Conservation (phyloP, 1,140 invertebrate genomes). For the Whitmania pigra region DNA sequence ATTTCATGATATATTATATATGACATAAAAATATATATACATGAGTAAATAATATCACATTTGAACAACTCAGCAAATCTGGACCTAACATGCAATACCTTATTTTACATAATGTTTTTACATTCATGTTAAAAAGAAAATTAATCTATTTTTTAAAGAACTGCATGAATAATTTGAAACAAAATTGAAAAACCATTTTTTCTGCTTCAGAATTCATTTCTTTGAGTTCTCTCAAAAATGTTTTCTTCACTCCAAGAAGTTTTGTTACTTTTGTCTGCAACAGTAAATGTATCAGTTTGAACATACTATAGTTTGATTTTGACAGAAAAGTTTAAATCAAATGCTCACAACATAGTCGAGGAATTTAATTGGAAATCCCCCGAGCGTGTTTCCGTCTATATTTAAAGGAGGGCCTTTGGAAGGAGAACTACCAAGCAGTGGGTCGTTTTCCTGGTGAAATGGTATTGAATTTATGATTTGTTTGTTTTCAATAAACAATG, state of each 20-base stretch:
- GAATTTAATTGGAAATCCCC: constrained; percentile 70
- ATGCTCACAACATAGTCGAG: constrained; percentile 65
- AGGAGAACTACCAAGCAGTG: constrained; percentile 42
- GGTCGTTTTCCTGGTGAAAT: constrained; percentile 41
- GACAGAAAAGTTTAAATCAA: not conserved
- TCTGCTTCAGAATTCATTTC: constrained; percentile 83
- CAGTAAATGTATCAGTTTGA: constrained; percentile 18
- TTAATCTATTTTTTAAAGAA: no score
- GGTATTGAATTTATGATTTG: not conserved
- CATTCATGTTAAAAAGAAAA: not conserved
- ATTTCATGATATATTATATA: not conserved
- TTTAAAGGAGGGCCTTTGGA: constrained; percentile 36
- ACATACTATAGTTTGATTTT: not conserved
- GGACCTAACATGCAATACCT: not conserved
- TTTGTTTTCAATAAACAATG: not conserved
- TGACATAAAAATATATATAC: not conserved
- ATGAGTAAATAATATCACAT: not conserved
- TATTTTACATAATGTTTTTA: not conserved
- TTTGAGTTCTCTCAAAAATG: constrained; percentile 64
- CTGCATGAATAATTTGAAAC: not conserved
- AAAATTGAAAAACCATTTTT: constrained; percentile 44
- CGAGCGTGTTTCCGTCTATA: constrained; percentile 49
- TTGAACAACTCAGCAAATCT: not conserved
- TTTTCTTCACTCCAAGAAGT: constrained; percentile 67
- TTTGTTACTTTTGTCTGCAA: constrained; percentile 58